These are phyloP conservation scores for Verasper variegatus DNA, from an alignment of 2,113 vertebrate genomes.

Conservation along the genomic window DNA sequence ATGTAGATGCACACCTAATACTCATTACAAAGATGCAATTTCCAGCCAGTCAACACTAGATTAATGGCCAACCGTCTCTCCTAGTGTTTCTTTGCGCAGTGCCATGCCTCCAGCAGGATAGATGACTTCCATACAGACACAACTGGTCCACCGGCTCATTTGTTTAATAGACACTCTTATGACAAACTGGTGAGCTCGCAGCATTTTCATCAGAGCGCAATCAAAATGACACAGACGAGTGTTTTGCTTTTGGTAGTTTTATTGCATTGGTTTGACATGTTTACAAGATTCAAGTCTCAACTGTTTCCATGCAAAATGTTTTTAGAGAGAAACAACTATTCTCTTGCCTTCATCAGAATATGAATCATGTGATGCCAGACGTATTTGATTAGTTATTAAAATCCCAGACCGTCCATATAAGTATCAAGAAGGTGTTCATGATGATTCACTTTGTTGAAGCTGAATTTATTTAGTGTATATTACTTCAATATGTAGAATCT, in stretches of 20 bases:
- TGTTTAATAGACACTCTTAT: conserved; percentile 72
- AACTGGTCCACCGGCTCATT: conserved; percentile 60
- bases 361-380: too few relatives aligned
- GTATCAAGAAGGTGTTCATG: neutral
- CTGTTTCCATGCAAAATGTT: conserved; percentile 16
- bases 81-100: conserved; percentile 75
- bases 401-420: too few relatives aligned
- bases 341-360: too few relatives aligned
- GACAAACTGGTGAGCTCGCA: conserved; percentile 66
- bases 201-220: conserved; percentile 50
- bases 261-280: conserved; percentile 37
- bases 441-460: neutral
- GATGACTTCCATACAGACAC: conserved; percentile 80
- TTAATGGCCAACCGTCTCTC: conserved; percentile 82
- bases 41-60: conserved; percentile 84
- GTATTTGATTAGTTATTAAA: too few relatives aligned
- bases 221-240: conserved; percentile 58
- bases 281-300: conserved; percentile 10
- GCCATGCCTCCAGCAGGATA: conserved; percentile 77
- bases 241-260: conserved; percentile 48
- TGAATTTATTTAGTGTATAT: neutral
- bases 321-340: neutral
- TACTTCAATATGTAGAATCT: neutral
- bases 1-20: conserved; percentile 89
- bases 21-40: conserved; percentile 89